phyloP scores from a whole-genome alignment of 1,140 invertebrate genomes.

The Bombyx mori region ASM3026992v2 NC_085117.1:11393501-11394000 shows the following conservation, averaged over 20 bases:
- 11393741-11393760: too few species aligned
- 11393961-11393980: slow-evolving; percentile 41
- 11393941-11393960: slow-evolving; percentile 57
- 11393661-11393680: too few species aligned
- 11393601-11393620: background rate
- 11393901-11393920: slow-evolving; percentile 58
- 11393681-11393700: too few species aligned
- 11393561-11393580: too few species aligned
- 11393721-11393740: too few species aligned
- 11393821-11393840: slow-evolving; percentile 1
- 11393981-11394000: slow-evolving; percentile 35
- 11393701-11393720: too few species aligned
- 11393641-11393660: too few species aligned
- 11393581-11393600: slow-evolving; percentile 1
- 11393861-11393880: slow-evolving; percentile 16
- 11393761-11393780: too few species aligned
- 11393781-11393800: background rate
- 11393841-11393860: slow-evolving; percentile 7
- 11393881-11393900: slow-evolving; percentile 14
- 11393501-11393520: too few species aligned
- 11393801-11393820: background rate
- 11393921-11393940: slow-evolving; percentile 65
- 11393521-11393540: too few species aligned
- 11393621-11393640: too few species aligned
- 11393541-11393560: too few species aligned